Evolutionary conservation across 2,888 invertebrate genomes (phyloP), one percentile per base, ranked within the genome.

Genomic region (Sussaba pulchella): DNA sequence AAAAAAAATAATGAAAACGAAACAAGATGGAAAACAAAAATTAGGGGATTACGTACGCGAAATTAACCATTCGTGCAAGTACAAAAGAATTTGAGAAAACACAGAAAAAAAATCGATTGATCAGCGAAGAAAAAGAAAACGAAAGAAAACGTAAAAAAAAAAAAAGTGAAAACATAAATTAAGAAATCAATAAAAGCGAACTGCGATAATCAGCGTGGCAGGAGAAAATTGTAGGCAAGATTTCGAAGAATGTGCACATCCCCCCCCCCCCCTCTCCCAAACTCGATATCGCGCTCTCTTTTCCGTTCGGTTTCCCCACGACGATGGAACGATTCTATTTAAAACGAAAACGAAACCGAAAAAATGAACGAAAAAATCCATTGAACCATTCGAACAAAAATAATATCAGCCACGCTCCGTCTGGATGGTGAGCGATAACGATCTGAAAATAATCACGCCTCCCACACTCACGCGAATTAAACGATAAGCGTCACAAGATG

Each of bases 61-160:
- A 85, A 85, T 83, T 85, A 75, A 84, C 86, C 85, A 84, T 85
- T 87, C 86, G 83, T 86, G 84, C 83, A 88, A 89, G 88, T 89
- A 89, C 89, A 89, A 57, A 57, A 26, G 26, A 54, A 47, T 2
- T n/a, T n/a, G n/a, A n/a, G n/a, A 47, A 47, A 19, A 17, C 26
- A 24, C 31, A 31, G 36, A 36, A 14, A 17, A 17, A 89, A 88
- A 80, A 61, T 80, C 78, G 81, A 78, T 70, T 69, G 82, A 69
- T n/a, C 69, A 71, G 61, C 61, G 67, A 79, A 43, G 61, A 36
- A 69, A 66, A 57, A 45, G 41, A 67, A 45, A 74, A 63, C 21
- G 9, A 45, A 31, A 78, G 72, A 75, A 61, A 70, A 79, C 59
- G 41, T 75, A n/a, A 63, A 31, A 9, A 45, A 31, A 78, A 74